These are phyloP conservation scores for Pipra filicauda DNA, from an alignment of 2,113 vertebrate species.

Conservation along the genomic window DNA sequence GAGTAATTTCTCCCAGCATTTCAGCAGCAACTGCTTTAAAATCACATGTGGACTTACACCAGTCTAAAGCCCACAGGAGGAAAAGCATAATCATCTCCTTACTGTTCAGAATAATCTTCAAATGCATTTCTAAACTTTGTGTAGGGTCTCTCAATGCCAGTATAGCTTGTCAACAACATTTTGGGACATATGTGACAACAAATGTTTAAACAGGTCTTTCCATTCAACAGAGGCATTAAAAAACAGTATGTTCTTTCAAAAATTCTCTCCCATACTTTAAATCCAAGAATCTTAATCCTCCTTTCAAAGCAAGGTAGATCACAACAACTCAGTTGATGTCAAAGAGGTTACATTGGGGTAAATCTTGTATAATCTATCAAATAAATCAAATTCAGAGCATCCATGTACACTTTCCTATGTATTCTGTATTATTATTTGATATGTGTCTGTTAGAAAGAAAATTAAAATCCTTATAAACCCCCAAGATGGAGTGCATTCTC, in stretches of 20 bases:
- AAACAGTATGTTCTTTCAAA: slow-evolving; percentile 40
- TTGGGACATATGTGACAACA: slow-evolving; percentile 58
- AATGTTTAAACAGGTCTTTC: slow-evolving; percentile 61
- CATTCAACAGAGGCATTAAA: background rate
- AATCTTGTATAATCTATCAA: background rate
- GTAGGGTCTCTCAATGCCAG: slow-evolving; percentile 59
- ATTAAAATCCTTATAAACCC: background rate
- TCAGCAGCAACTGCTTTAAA: slow-evolving; percentile 13
- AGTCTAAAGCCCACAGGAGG: slow-evolving; percentile 23
- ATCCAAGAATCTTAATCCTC: slow-evolving; percentile 46
- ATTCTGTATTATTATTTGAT: background rate
- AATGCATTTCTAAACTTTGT: slow-evolving; percentile 55
- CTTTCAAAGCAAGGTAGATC: slow-evolving; percentile 13
- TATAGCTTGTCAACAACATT: slow-evolving; percentile 65
- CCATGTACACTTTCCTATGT: background rate
- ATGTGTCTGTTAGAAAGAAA: background rate
- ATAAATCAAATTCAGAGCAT: background rate
- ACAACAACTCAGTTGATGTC: background rate
- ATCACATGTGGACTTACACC: background rate
- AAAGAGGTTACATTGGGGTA: background rate
- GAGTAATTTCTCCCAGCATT: background rate
- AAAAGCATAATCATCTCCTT: slow-evolving; percentile 29
- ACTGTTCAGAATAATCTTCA: slow-evolving; percentile 25
- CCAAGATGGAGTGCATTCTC: background rate
- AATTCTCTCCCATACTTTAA: slow-evolving; percentile 30